Conservation (phyloP, 2,113 vertebrate genomes). For the Ictalurus punctatus region DNA sequence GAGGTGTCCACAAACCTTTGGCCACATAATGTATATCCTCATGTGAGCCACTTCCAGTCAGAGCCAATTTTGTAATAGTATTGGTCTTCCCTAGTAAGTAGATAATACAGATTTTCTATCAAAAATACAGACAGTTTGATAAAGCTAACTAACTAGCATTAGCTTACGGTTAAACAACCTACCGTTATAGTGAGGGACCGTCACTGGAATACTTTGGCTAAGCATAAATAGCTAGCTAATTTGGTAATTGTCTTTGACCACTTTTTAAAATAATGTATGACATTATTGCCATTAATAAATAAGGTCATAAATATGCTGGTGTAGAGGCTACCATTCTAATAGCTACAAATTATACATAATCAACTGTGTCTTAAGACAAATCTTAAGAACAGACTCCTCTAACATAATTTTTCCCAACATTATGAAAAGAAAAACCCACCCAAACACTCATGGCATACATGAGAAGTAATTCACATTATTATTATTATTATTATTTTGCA, state of each 20-base stretch:
- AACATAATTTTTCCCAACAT: background rate
- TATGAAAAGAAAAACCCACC: background rate
- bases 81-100: background rate
- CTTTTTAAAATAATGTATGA: background rate
- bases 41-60: background rate
- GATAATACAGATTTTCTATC: background rate
- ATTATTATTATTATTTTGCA: background rate
- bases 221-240: background rate
- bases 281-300: background rate
- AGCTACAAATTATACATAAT: background rate
- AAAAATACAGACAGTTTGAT: background rate
- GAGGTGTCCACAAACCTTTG: background rate
- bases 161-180: background rate
- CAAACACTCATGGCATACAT: background rate
- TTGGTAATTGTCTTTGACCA: background rate
- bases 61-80: background rate
- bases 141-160: background rate
- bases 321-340: background rate
- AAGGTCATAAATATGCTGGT: background rate
- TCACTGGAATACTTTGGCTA: background rate
- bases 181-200: background rate
- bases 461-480: too few species aligned
- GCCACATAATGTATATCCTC: background rate
- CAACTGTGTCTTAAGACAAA: background rate
- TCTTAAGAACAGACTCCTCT: background rate